Evolutionary conservation across 2,113 vertebrate species (phyloP).

Genomic region (Hemichromis elongatus): DNA sequence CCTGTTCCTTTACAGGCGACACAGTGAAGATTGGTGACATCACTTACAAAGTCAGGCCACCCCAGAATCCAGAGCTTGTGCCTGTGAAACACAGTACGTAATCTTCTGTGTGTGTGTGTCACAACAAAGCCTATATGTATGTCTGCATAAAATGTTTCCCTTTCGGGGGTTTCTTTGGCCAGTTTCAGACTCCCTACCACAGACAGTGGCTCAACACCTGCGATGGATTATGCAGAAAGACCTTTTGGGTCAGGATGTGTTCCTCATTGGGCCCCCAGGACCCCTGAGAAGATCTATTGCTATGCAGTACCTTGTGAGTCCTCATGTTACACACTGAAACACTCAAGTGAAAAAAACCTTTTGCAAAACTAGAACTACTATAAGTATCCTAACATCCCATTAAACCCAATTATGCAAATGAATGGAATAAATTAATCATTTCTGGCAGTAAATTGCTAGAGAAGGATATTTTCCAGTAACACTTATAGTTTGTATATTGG

Average conservation of each 20-base stretch:
- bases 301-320: slow-evolving; percentile 94
- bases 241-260: slow-evolving; percentile 92
- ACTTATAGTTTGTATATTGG: background rate
- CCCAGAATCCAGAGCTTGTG: slow-evolving; percentile 89
- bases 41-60: slow-evolving; percentile 83
- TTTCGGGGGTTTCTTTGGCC: background rate
- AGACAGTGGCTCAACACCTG: slow-evolving; percentile 85
- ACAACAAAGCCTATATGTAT: background rate
- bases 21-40: slow-evolving; percentile 93
- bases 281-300: slow-evolving; percentile 91
- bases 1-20: slow-evolving; percentile 75
- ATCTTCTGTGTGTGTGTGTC: background rate
- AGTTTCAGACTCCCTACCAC: slow-evolving; percentile 84
- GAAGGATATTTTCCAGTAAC: background rate
- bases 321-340: background rate
- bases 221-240: slow-evolving; percentile 99
- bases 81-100: slow-evolving; percentile 91
- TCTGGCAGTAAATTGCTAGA: background rate
- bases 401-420: background rate
- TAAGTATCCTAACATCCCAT: background rate
- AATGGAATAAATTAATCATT: background rate
- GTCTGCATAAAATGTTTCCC: background rate
- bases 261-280: slow-evolving; percentile 95
- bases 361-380: background rate
- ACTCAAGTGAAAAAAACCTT: background rate